phyloP scores from a whole-genome alignment of 2,113 vertebrate species.

The Hepsetus odoe region DNA sequence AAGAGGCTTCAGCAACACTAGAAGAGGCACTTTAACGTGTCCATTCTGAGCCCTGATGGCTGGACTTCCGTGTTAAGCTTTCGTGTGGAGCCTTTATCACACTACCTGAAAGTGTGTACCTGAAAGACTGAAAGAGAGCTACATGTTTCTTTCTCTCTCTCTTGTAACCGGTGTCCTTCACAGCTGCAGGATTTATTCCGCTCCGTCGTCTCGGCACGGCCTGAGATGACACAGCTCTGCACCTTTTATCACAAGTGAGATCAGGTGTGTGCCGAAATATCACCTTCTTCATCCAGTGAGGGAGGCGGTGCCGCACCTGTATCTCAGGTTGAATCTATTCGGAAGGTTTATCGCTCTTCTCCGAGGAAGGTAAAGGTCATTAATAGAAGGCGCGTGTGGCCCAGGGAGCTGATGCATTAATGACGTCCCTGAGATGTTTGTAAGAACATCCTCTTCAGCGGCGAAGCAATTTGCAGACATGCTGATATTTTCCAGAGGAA shows the following conservation, averaged over 20 bases:
- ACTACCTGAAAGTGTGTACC: too few relatives aligned
- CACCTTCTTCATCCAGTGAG: conserved; percentile 5
- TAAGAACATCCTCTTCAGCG: neutral
- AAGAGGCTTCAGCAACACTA: neutral
- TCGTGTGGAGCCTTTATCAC: neutral
- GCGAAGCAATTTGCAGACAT: neutral
- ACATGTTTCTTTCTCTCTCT: too few relatives aligned
- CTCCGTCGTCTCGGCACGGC: too few relatives aligned
- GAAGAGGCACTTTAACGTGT: neutral
- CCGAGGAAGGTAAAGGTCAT: conserved; percentile 10
- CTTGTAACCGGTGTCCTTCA: neutral
- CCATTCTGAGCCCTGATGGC: neutral
- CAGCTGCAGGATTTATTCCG: neutral
- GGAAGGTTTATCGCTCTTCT: conserved; percentile 5
- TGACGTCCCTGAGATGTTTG: neutral
- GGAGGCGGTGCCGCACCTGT: neutral
- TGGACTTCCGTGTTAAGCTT: neutral
- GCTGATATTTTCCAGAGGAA: neutral
- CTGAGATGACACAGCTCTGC: neutral
- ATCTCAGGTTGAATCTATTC: conserved; percentile 19
- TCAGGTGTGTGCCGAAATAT: conserved; percentile 17
- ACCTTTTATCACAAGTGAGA: neutral
- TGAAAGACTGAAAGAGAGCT: too few relatives aligned
- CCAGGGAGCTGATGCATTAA: neutral
- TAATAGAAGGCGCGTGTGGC: neutral